A percentile compares a stretch with the other conserved stretches of the same genome.
These are phyloP conservation scores for Xiphydria camelus DNA, from an alignment of 2,888 invertebrate species.

Conservation along the genomic window DNA sequence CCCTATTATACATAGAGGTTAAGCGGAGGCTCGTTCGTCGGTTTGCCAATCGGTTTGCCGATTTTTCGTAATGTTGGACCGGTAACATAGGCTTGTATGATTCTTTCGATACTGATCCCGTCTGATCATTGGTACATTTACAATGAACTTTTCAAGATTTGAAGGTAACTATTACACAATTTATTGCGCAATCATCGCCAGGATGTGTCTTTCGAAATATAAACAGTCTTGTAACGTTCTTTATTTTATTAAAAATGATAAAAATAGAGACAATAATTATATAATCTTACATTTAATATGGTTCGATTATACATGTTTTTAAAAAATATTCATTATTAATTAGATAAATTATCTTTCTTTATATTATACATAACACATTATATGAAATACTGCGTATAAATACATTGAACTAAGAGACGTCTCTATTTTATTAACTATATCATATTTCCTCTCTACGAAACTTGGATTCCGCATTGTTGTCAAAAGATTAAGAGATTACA, in stretches of 20 bases:
- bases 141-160: no score
- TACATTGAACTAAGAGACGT: constrained; percentile 34
- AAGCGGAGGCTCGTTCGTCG: no score
- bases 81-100: no score
- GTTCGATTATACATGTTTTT: constrained; percentile 15
- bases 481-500: constrained; percentile 11
- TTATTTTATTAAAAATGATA: constrained; percentile 37
- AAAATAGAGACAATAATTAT: constrained; percentile 28
- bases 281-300: constrained; percentile 16
- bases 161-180: no score
- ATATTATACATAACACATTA: constrained; percentile 41
- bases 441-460: constrained; percentile 7
- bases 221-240: constrained; percentile 27
- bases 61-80: no score
- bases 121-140: no score
- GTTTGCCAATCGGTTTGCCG: no score
- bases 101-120: no score
- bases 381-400: no score
- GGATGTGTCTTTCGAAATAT: no score
- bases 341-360: constrained; percentile 37
- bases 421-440: constrained; percentile 21
- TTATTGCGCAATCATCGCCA: no score
- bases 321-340: constrained; percentile 28
- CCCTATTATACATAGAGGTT: no score
- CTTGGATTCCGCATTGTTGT: constrained; percentile 15